Percentiles rank a stretch among this genome's conserved stretches.
Evolutionary conservation across 2,797 vertebrate species (phyloP).

Genomic region (Mionectes olivaceus): DNA sequence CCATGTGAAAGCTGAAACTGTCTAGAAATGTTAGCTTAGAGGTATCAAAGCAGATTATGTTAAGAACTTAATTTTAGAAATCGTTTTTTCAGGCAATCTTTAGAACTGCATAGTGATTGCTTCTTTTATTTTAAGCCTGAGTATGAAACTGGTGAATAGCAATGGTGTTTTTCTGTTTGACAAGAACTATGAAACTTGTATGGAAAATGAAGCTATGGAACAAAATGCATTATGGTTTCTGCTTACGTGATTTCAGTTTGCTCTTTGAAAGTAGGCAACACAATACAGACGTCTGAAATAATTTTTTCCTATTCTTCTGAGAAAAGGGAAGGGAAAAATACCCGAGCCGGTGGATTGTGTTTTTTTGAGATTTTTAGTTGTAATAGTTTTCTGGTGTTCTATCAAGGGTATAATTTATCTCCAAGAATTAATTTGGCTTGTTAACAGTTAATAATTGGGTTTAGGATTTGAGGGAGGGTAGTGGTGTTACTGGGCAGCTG

Average conservation of each 20-base stretch:
- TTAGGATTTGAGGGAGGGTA: background rate
- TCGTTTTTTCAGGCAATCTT: constrained; percentile 32
- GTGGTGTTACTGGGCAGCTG: background rate
- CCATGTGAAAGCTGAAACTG: background rate
- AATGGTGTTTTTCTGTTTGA: constrained; percentile 17
- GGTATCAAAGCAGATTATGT: constrained; percentile 22
- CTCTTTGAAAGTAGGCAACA: background rate
- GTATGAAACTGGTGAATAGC: background rate
- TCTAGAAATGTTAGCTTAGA: constrained; percentile 31
- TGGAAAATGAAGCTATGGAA: background rate
- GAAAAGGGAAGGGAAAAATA: background rate
- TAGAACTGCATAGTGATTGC: constrained; percentile 45
- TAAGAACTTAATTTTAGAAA: constrained; percentile 51
- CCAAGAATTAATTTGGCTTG: background rate
- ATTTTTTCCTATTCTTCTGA: background rate
- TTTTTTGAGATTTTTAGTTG: background rate
- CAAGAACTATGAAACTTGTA: constrained; percentile 2
- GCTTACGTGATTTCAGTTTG: background rate
- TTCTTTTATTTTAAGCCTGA: constrained; percentile 60
- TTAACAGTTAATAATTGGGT: background rate
- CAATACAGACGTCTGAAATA: background rate
- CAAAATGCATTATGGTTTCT: constrained; percentile 14
- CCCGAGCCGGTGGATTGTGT: background rate
- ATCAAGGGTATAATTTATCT: background rate
- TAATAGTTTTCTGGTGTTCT: background rate